Conservation (phyloP, 2,888 invertebrate genomes). For the Enchytraeus crypticus region DNA sequence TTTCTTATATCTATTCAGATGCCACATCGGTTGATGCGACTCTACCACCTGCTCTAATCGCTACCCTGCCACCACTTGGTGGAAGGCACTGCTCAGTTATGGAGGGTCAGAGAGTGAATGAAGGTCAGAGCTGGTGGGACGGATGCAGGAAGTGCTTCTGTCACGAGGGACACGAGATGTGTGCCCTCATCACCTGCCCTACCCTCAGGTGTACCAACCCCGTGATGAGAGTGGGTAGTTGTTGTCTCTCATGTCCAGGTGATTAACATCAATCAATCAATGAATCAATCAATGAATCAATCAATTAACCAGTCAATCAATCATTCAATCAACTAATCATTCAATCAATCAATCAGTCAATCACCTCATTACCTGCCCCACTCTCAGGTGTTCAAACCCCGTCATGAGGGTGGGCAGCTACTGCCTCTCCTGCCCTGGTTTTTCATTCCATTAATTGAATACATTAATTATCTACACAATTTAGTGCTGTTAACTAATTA, state of each 20-base stretch:
- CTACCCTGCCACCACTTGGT: not conserved
- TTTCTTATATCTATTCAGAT: too few relatives aligned
- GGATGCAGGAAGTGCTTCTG: conserved; percentile 55
- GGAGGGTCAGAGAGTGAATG: conserved; percentile 38
- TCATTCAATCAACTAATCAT: too few relatives aligned
- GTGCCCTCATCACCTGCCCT: conserved; percentile 53
- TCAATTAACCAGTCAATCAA: too few relatives aligned
- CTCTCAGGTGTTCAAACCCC: conserved; percentile 47
- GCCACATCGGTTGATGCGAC: too few relatives aligned
- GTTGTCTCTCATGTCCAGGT: conserved; percentile 52
- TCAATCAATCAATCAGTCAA: too few relatives aligned
- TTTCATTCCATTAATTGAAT: too few relatives aligned
- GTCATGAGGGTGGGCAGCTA: conserved; percentile 46
- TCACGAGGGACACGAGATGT: conserved; percentile 52
- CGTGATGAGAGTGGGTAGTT: conserved; percentile 43
- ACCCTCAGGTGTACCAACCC: conserved; percentile 47
- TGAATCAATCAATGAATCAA: too few relatives aligned
- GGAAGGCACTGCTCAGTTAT: conserved; percentile 30
- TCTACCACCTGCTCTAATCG: not conserved
- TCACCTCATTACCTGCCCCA: conserved; percentile 53
- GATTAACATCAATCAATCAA: too few relatives aligned
- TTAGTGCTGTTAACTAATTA: too few relatives aligned
- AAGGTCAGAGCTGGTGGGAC: conserved; percentile 54
- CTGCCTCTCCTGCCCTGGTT: conserved; percentile 51
- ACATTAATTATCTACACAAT: too few relatives aligned